These are phyloP conservation scores for Cetonia aurata DNA, from an alignment of 2,888 invertebrate species.

Conservation along the genomic window DNA sequence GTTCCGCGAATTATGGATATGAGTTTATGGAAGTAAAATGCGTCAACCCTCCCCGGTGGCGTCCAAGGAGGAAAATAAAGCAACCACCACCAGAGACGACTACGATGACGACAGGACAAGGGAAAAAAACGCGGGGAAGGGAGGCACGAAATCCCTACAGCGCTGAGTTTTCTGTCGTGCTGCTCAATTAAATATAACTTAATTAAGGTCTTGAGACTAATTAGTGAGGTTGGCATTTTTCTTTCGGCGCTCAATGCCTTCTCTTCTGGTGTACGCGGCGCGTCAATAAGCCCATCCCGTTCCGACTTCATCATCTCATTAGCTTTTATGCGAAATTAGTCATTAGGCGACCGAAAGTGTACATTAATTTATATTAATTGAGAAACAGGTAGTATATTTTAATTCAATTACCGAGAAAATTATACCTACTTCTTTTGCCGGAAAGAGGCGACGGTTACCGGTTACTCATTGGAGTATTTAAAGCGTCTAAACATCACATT, in stretches of 20 bases:
- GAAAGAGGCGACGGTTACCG: no score
- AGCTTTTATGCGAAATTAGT: slow-evolving; percentile 68
- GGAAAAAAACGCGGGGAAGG: slow-evolving; percentile 47
- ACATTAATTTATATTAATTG: slow-evolving; percentile 51
- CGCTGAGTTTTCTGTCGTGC: slow-evolving; percentile 55
- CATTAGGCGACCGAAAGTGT: slow-evolving; percentile 64
- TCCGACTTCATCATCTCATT: slow-evolving; percentile 62
- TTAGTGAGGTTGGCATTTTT: slow-evolving; percentile 65
- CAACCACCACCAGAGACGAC: slow-evolving; percentile 35
- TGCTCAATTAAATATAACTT: slow-evolving; percentile 77
- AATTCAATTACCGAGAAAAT: slow-evolving; percentile 42
- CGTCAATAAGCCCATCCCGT: slow-evolving; percentile 49
- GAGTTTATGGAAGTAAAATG: slow-evolving; percentile 37
- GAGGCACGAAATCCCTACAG: slow-evolving; percentile 57
- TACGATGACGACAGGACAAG: slow-evolving; percentile 33
- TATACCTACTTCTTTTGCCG: slow-evolving; percentile 15
- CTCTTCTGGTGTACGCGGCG: slow-evolving; percentile 10
- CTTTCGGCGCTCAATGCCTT: slow-evolving; percentile 43
- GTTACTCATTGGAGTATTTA: no score
- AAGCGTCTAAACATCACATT: no score
- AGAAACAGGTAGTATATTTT: slow-evolving; percentile 42
- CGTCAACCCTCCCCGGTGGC: slow-evolving; percentile 23
- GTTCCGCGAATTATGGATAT: slow-evolving; percentile 25
- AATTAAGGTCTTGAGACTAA: slow-evolving; percentile 77
- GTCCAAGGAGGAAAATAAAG: slow-evolving; percentile 39